Base-by-base conservation (phyloP, 2,113 vertebrate genomes). In the Numenius arquata region DNA sequence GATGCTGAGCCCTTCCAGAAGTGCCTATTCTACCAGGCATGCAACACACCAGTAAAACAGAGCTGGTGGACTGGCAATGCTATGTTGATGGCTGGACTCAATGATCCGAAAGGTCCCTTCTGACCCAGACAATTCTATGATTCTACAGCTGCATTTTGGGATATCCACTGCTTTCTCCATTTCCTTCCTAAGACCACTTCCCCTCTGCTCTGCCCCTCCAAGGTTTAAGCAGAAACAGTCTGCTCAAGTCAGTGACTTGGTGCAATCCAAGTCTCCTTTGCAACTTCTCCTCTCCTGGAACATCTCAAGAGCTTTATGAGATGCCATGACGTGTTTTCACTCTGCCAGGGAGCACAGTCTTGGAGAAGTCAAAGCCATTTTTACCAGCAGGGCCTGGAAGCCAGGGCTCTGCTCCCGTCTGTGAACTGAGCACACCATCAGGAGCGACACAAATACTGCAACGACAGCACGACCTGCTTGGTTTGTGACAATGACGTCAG, bases 311-410 rank as follows among this genome's bases (percentile, higher is more conserved):
- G 40, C 30, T 43, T 36, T n/a, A 11, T 50, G 71, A 65, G 23
- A 52, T 38, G 32, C 47, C 59, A 26, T 4, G 1, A 45, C 0
- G 0, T 1, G 11, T 3, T 65, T 36, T 55, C 52, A 13, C 38
- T 30, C 53, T 45, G 32, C 32, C 77, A 88, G 41, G 18, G 8
- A 70, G 12, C 75, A 66, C 10, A 75, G n/a, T 0, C 12, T 3
- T 40, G 25, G 11, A 88, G 45, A 63, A 88, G 27, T 26, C 75
- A 40, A 66, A 48, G 36, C 63, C 67, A 80, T n/a, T 36, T 83
- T 77, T 40, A 52, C 15, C 72, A 80, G 55, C 23, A 83, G n/a
- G 30, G 15, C 34, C 40, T 85, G 66, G 50, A 78, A 66, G 13
- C 41, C 10, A 11, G 30, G 34, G 48, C 80, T 61, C 59, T 62